Evolutionary conservation across 2,113 vertebrate species (phyloP).

Genomic region (Microcebus ravelobensis): DNA sequence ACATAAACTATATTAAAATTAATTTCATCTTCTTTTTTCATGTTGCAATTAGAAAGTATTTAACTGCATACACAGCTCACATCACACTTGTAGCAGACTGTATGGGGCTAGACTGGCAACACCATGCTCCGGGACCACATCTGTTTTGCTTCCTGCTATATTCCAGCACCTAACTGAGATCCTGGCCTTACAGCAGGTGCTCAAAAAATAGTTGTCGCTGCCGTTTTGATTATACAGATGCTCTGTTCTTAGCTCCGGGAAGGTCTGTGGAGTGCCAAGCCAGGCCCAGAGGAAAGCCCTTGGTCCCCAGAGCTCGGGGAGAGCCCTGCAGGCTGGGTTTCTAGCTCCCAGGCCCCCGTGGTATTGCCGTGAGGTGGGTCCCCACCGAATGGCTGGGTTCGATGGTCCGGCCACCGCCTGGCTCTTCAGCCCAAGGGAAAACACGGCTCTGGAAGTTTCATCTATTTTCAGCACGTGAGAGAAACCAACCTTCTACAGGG

Average conservation of each 20-base stretch:
- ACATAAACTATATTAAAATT: background rate
- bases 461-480: slow-evolving; percentile 77
- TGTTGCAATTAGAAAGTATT: background rate
- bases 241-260: background rate
- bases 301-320: background rate
- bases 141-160: no score
- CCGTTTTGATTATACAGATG: background rate
- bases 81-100: rapidly evolving
- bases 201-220: background rate
- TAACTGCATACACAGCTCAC: rapidly evolving
- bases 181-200: background rate
- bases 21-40: background rate
- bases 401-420: background rate
- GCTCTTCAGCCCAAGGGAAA: slow-evolving; percentile 52
- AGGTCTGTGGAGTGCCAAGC: background rate
- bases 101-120: rapidly evolving
- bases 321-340: background rate
- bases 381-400: slow-evolving; percentile 59
- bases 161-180: background rate
- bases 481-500: slow-evolving; percentile 58
- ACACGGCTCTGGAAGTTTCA: slow-evolving; percentile 56
- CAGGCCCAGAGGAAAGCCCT: background rate
- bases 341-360: rapidly evolving
- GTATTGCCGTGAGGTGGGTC: slow-evolving; percentile 17
- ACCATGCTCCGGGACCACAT: rapidly evolving